Percentiles rank a stretch among this genome's conserved stretches.
Evolutionary conservation across 2,888 invertebrate species (phyloP).

Genomic region (Calameuta idolon): DNA sequence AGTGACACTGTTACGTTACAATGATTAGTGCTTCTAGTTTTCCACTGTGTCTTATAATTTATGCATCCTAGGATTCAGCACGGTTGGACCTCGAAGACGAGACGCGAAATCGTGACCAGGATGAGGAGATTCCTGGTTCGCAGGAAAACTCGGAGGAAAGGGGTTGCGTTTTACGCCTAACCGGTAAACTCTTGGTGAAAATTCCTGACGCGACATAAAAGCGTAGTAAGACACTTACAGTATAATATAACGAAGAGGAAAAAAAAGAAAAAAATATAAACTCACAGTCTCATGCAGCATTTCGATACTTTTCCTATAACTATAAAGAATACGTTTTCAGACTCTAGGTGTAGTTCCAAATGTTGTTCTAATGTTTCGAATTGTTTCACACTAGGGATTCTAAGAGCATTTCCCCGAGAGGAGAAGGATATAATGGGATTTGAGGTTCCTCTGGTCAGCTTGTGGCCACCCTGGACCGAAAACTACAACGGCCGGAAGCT

Average conservation of each 20-base stretch:
- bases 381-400: not conserved
- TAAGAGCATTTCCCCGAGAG: not conserved
- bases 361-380: not conserved
- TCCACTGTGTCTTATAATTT: not conserved
- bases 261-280: not conserved
- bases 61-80: not conserved
- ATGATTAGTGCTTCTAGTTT: not conserved
- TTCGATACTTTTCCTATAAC: no score
- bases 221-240: not conserved
- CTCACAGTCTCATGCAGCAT: no score
- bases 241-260: not conserved
- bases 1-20: not conserved
- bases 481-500: not conserved
- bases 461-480: constrained; percentile 37
- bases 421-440: constrained; percentile 33
- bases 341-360: not conserved
- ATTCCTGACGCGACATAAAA: not conserved
- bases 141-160: not conserved
- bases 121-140: not conserved
- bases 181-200: not conserved
- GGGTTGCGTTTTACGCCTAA: not conserved
- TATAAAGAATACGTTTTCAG: no score
- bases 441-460: constrained; percentile 39
- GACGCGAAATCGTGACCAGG: not conserved
- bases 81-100: not conserved